Percentiles rank a stretch among this genome's conserved stretches.
These are phyloP conservation scores for Philotrypesis tridentata DNA, from an alignment of 1,140 invertebrate species.

Conservation along the genomic window DNA sequence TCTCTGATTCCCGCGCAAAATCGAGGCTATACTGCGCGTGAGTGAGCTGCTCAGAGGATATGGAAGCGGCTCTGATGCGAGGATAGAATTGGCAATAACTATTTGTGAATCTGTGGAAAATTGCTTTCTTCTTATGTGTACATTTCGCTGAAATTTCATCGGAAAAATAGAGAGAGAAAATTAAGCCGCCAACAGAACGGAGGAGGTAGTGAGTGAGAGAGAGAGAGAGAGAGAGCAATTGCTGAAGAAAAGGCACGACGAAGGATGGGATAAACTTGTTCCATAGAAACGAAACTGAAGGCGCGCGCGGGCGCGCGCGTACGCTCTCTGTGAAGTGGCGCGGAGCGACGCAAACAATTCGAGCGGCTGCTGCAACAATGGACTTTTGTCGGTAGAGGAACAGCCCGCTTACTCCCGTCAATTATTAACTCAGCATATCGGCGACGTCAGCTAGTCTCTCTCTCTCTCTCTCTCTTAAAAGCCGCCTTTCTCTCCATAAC, in stretches of 20 bases:
- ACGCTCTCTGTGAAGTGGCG: too few species aligned
- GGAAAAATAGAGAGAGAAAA: too few species aligned
- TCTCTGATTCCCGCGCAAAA: not conserved
- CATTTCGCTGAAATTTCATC: too few species aligned
- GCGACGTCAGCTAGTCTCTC: slow-evolving; percentile 50
- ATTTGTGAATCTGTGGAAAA: too few species aligned
- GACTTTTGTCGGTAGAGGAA: slow-evolving; percentile 60
- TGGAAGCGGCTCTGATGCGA: too few species aligned
- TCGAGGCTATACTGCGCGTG: not conserved
- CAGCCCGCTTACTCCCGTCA: slow-evolving; percentile 41
- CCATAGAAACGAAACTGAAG: slow-evolving; percentile 3
- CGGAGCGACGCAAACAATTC: slow-evolving; percentile 64
- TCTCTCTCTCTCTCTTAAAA: slow-evolving; percentile 57
- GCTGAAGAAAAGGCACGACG: not conserved
- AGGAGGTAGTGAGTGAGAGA: too few species aligned
- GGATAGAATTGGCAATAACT: too few species aligned
- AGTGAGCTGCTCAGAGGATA: too few species aligned
- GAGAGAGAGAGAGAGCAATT: too few species aligned
- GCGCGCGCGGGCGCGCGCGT: too few species aligned
- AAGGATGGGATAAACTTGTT: not conserved
- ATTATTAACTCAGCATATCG: slow-evolving; percentile 64
- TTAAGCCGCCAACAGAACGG: too few species aligned
- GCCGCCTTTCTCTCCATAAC: slow-evolving; percentile 48
- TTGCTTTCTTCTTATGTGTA: too few species aligned
- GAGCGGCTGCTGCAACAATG: slow-evolving; percentile 57